Conservation (phyloP, 2,797 vertebrate species). For the Botia kubotai region DNA sequence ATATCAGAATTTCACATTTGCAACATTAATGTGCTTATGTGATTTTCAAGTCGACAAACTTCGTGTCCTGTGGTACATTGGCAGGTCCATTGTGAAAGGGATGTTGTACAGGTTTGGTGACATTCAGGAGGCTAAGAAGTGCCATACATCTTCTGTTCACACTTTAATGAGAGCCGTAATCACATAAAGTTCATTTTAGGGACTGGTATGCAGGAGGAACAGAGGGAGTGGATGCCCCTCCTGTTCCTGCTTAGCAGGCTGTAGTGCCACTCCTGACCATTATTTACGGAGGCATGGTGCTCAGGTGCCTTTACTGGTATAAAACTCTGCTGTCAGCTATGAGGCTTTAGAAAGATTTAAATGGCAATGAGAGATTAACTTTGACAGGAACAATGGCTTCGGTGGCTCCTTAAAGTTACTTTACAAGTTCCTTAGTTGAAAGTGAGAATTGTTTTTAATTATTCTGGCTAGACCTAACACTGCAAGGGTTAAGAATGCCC, state of each 20-base stretch:
- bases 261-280: constrained; percentile 15
- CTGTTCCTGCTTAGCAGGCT: constrained; percentile 47
- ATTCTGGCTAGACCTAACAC: too few species aligned
- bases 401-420: not conserved
- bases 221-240: constrained; percentile 50
- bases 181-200: constrained; percentile 3
- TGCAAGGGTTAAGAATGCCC: not conserved
- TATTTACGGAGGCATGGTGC: not conserved
- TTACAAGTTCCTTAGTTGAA: not conserved
- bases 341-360: too few species aligned
- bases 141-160: constrained; percentile 33
- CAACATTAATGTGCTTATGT: not conserved
- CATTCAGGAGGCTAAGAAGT: constrained; percentile 50
- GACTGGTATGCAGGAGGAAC: constrained; percentile 12
- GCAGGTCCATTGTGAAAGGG: constrained; percentile 15
- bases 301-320: not conserved
- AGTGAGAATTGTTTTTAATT: too few species aligned
- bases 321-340: not conserved
- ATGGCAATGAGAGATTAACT: not conserved
- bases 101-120: constrained; percentile 54
- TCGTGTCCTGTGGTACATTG: not conserved
- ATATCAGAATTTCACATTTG: not conserved
- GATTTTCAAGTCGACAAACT: not conserved
- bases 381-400: not conserved
- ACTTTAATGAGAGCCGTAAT: constrained; percentile 39